Conservation (phyloP, 30 jellyfish, hydroid and myxozoan species). For the Sanderia malayensis region DNA sequence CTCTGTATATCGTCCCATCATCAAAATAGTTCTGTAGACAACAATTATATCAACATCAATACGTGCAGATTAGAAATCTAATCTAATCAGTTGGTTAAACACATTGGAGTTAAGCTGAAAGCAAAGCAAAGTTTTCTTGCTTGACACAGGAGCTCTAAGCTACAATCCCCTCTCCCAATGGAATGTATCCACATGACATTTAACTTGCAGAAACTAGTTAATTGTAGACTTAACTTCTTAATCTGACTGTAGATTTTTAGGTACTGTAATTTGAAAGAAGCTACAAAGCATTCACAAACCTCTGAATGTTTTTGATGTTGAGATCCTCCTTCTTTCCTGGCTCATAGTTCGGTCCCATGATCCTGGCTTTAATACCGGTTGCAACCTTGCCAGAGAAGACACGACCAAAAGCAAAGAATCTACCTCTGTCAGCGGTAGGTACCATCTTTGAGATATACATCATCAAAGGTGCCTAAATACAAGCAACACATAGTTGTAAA, state of each 20-base stretch:
- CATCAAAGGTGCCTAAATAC: constrained; percentile 94
- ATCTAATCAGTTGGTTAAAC: too few species aligned
- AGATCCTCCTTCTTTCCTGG: constrained; percentile 98
- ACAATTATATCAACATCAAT: not conserved
- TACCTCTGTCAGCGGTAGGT: constrained; percentile 99
- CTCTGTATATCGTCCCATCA: constrained; percentile 99
- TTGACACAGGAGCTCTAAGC: too few species aligned
- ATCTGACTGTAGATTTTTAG: too few species aligned
- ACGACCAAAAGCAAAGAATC: constrained; percentile 99
- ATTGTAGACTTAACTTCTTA: too few species aligned
- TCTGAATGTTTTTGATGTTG: constrained; percentile 77
- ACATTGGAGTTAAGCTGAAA: too few species aligned
- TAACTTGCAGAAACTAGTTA: too few species aligned
- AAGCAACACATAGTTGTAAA: too few species aligned
- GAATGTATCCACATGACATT: too few species aligned
- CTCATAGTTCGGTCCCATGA: constrained; percentile 96
- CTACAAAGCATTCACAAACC: constrained; percentile 40
- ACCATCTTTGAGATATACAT: constrained; percentile 99
- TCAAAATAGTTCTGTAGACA: constrained; percentile 74
- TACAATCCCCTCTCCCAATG: too few species aligned
- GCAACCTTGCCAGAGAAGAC: constrained; percentile 99
- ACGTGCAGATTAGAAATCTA: too few species aligned
- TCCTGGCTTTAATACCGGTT: constrained; percentile 94
- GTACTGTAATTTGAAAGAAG: too few species aligned
- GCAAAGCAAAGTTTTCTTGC: too few species aligned